phyloP scores from a whole-genome alignment of 2,113 vertebrate genomes.

The Leiothrix lutea region DNA sequence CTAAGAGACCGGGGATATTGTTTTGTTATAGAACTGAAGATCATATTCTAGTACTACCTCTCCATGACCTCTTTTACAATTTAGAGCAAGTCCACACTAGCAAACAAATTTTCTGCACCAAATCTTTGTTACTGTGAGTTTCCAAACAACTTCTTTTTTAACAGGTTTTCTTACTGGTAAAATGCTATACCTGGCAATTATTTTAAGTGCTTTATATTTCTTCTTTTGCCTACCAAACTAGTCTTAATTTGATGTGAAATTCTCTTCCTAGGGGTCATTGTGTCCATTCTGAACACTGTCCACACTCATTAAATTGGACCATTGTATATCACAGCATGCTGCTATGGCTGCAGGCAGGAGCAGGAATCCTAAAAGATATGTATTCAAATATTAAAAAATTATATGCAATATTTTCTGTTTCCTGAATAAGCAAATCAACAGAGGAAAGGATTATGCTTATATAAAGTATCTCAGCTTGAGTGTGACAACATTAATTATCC shows the following conservation, averaged over 20 bases:
- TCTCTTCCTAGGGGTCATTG: neutral
- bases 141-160: neutral
- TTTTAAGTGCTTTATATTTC: neutral
- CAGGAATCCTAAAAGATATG: neutral
- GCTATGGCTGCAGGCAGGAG: constrained; percentile 9
- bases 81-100: neutral
- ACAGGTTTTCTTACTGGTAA: neutral
- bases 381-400: constrained; percentile 36
- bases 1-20: rapidly evolving
- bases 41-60: neutral
- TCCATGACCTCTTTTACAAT: neutral
- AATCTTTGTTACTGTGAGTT: neutral
- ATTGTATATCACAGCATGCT: neutral
- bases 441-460: constrained; percentile 43
- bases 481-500: constrained; percentile 71
- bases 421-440: constrained; percentile 60
- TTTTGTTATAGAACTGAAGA: neutral
- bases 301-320: neutral
- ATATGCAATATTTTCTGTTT: constrained; percentile 55
- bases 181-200: neutral
- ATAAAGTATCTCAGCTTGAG: constrained; percentile 62
- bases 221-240: neutral
- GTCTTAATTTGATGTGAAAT: neutral
- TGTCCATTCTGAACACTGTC: neutral
- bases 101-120: neutral